Evolutionary conservation across 2,888 invertebrate species (phyloP).

Genomic region (Drosophila anomalata): DNA sequence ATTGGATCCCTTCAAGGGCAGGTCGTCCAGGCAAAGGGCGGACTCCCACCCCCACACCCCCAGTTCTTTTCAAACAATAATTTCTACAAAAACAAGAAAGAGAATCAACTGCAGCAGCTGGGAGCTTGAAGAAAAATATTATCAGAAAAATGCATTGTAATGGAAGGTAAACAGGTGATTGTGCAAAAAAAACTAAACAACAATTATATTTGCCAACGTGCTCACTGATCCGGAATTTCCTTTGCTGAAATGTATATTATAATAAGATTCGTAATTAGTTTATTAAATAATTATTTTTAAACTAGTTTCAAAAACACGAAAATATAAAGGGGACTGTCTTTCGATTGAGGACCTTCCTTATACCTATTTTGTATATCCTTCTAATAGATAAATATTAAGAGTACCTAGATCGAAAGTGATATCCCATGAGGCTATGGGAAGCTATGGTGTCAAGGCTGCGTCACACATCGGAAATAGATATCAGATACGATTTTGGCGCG

Average conservation of each 20-base stretch:
- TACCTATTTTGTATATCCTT: too few species aligned
- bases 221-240: slow-evolving; percentile 9
- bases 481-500: slow-evolving; percentile 42
- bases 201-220: slow-evolving; percentile 31
- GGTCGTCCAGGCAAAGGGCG: slow-evolving; percentile 4
- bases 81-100: neutral
- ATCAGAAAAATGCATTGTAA: slow-evolving; percentile 58
- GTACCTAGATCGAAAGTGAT: neutral
- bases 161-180: slow-evolving; percentile 68
- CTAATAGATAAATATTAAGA: neutral
- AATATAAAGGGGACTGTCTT: too few species aligned
- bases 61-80: too few species aligned
- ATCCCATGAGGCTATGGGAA: neutral
- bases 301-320: too few species aligned
- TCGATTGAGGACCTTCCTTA: too few species aligned
- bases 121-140: slow-evolving; percentile 34
- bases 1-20: slow-evolving; percentile 30
- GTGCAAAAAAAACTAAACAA: slow-evolving; percentile 44
- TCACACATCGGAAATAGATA: slow-evolving; percentile 50
- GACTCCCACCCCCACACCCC: neutral
- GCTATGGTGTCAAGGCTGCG: slow-evolving; percentile 23
- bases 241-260: neutral
- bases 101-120: slow-evolving; percentile 12
- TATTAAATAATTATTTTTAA: neutral
- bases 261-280: neutral